Evolutionary conservation across 2,888 invertebrate genomes (phyloP).

Genomic region (Limenitis camilla): DNA sequence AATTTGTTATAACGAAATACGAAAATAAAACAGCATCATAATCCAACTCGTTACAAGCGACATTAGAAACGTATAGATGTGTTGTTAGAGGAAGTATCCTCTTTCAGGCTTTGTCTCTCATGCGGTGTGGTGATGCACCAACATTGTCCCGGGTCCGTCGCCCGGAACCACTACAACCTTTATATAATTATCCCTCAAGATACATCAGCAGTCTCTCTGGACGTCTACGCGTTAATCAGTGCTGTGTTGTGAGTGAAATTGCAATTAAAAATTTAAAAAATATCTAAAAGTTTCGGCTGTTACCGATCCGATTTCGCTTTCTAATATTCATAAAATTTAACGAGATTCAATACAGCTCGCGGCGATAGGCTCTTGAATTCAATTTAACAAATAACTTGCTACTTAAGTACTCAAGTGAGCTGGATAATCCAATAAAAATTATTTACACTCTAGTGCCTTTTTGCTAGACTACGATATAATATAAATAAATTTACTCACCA

Average conservation of each 20-base stretch:
- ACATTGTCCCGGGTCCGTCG: conserved; percentile 54
- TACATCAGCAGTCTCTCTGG: conserved; percentile 45
- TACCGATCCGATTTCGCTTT: background rate
- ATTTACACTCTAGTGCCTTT: conserved; percentile 2
- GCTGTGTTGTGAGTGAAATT: conserved; percentile 27
- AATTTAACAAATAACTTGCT: background rate
- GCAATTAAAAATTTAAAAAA: background rate
- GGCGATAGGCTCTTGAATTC: background rate
- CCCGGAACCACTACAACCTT: conserved; percentile 55
- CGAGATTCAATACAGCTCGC: background rate
- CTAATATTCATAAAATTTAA: background rate
- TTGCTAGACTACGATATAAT: background rate
- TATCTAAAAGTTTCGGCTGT: background rate
- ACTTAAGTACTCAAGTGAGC: conserved; percentile 3
- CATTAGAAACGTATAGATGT: conserved; percentile 50
- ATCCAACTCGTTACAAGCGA: conserved; percentile 39
- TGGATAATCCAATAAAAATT: conserved; percentile 9
- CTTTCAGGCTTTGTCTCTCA: conserved; percentile 63
- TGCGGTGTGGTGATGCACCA: conserved; percentile 48
- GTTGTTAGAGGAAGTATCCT: conserved; percentile 69
- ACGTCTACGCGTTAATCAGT: conserved; percentile 23
- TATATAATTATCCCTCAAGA: conserved; percentile 57
- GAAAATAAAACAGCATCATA: conserved; percentile 11
- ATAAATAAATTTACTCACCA: conserved; percentile 7
- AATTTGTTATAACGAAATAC: background rate